Conservation (phyloP, 2,797 vertebrate genomes). For the Enteromius argenteus region DNA sequence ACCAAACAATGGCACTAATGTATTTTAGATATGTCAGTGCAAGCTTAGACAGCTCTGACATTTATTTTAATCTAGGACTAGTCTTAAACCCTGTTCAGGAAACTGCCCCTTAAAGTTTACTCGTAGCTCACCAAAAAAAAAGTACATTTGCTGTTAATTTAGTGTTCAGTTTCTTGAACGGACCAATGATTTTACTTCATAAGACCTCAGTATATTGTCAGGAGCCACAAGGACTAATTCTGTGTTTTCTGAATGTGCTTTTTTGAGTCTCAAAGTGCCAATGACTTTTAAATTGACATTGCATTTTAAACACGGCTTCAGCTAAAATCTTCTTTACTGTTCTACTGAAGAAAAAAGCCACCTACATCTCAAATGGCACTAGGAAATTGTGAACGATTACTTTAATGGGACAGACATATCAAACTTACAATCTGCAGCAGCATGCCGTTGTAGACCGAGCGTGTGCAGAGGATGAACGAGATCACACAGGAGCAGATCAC, state of each 20-base stretch:
- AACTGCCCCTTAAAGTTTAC: no score
- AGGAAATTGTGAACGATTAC: neutral
- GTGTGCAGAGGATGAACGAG: constrained; percentile 86
- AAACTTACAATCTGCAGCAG: constrained; percentile 87
- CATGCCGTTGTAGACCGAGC: constrained; percentile 88
- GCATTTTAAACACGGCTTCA: neutral
- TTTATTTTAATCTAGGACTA: no score
- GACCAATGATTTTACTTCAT: neutral
- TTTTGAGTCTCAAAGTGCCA: neutral
- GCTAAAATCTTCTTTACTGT: neutral
- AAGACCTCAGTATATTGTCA: neutral
- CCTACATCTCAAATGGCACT: neutral
- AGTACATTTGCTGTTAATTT: neutral
- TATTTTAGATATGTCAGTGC: no score
- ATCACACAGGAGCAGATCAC: constrained; percentile 86
- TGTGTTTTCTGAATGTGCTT: neutral
- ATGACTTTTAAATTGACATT: neutral
- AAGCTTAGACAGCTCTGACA: no score
- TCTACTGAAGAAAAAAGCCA: neutral
- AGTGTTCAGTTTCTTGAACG: neutral
- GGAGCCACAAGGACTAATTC: neutral
- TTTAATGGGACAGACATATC: neutral
- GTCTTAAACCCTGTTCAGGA: no score
- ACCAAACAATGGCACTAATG: no score
- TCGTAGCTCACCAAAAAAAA: neutral